Conservation (phyloP, 2,113 vertebrate genomes). For the Vidua chalybeata region DNA sequence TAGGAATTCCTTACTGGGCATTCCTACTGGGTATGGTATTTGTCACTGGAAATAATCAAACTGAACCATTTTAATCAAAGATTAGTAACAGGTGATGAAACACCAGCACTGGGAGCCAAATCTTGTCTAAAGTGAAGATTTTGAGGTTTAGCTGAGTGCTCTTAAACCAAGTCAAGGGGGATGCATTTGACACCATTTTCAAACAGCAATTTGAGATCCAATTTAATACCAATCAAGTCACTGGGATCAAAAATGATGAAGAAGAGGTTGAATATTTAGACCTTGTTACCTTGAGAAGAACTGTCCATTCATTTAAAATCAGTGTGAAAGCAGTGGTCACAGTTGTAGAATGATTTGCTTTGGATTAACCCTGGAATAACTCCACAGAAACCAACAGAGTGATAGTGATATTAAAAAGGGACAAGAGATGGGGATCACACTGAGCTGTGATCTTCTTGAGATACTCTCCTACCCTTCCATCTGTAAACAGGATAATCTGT, state of each 20-base stretch:
- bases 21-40: not conserved
- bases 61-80: not conserved
- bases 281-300: not conserved
- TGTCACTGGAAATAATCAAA: not conserved
- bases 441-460: not conserved
- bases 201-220: not conserved
- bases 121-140: not conserved
- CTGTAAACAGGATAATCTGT: not conserved
- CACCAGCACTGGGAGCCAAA: not conserved
- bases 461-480: not conserved
- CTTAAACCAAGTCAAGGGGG: not conserved
- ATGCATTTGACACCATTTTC: not conserved
- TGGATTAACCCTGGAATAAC: not conserved
- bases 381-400: not conserved
- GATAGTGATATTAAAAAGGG: not conserved
- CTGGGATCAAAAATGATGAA: not conserved
- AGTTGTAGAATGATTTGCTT: not conserved
- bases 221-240: not conserved
- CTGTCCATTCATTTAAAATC: not conserved
- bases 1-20: not conserved
- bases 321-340: not conserved
- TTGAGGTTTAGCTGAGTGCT: not conserved
- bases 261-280: not conserved
- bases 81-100: not conserved
- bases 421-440: not conserved